Base-by-base conservation (phyloP, 2,113 vertebrate species). In the Nansenia antarctica region DNA sequence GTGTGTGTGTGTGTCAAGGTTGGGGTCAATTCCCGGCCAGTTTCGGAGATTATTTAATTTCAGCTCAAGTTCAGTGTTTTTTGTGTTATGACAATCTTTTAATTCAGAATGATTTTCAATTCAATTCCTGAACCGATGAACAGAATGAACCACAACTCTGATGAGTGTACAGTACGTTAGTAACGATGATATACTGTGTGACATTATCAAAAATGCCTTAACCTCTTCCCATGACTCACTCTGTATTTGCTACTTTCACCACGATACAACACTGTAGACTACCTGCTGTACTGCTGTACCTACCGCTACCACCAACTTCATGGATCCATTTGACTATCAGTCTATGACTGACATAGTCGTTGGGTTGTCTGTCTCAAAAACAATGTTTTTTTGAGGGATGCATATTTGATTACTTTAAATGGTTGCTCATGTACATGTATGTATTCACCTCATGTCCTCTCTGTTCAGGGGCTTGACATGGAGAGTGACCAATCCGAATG, bases 201-300 rank as follows among this genome's bases (percentile, higher is more conserved):
- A 20, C 20, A 69, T 73, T 14, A 29, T 57, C 54, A 57, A 79
- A 73, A 82, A 85, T 68, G 86, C 87, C 86, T 89, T 87, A 85
- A 85, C 54, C 49, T 65, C 68, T 53, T 57, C 61, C 69, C 58
- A 24, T 1, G 30, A 81, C 34, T 80, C 63, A 53, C 66, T 78
- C 72, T 72, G 69, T 69, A 26, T 80, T 68, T 67, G 65, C 80
- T 79, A 57, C 24, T n/a, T 12, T 18, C 54, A 58, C 27, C 14
- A 27, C 54, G 3, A 31, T 31, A 58, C 5, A 5, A 79, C 83
- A 85, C 85, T 81, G 76, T 84, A 84, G 84, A 75, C 74, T 74
- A 82, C 72, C 72, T 78, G 66, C 74, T 60, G 73, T 75, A 63
- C 62, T n/a, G 14, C 14, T 4, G 14, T 47, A n/a, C 42, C 75